Base-by-base conservation (phyloP, 2,888 invertebrate species). In the Eupsilia transversa region DNA sequence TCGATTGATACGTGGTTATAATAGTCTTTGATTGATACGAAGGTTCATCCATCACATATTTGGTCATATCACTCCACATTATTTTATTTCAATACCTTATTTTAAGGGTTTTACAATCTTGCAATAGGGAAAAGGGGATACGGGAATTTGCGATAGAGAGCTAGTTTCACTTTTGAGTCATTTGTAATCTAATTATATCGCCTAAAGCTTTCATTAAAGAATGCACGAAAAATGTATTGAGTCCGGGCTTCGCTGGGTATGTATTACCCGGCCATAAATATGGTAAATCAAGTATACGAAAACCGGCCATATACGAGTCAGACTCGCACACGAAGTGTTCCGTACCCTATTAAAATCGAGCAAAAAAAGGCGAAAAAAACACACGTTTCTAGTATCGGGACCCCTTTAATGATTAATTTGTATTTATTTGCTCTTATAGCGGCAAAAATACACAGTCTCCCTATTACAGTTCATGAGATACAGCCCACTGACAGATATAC, bases 61-160 rank as follows among this genome's bases (percentile, higher is more conserved):
- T 76, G 49, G 72, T 69, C 72, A 76, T 81, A 65, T 72, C 6
- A 69, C 69, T 69, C 65, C 5, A 64, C 64, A 60, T 56, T 61
- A 72, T 74, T 77, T 69, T 77, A 77, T 72, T 74, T 72, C 66
- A 77, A 72, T 86, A 74, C 85, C 74, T 74, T 84, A 71, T 66
- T 81, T 66, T 77, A 85, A 80, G 68, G 77, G 30, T 72, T 74
- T 72, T 74, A 85, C 27, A 72, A 65, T 74, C 61, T 83, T 83
- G 64, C 14, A 49, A 66, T n/a, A 66, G 73, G 75, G 64, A 70
- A 57, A 74, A 54, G 61, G 67, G 83, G 72, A 76, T 61, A 72
- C 12, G 23, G 6, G 7, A 17, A 52, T 30, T 49, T 30, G 30
- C 38, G 20, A 59, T 33, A 17, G 14, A n/a, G 1, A 33, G 17